These are phyloP conservation scores for Parasteatoda tepidariorum DNA, from an alignment of 1,140 invertebrate genomes.

Conservation along the genomic window DNA sequence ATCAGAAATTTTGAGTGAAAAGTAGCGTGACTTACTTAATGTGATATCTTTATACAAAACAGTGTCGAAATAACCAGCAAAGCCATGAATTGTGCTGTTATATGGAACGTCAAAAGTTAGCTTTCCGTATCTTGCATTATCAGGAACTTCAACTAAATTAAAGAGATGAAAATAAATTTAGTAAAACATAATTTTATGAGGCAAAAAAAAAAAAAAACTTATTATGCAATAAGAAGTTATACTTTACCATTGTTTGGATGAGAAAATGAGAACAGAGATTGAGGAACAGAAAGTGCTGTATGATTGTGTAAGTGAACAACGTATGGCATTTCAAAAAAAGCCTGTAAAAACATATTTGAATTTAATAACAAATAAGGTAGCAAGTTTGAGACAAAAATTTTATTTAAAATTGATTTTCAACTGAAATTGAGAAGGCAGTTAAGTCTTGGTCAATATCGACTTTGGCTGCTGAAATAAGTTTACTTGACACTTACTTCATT, in stretches of 20 bases:
- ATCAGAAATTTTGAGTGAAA: no score
- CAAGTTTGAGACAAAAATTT: no score
- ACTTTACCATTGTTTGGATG: slow-evolving; percentile 80
- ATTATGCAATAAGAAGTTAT: no score
- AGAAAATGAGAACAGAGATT: slow-evolving; percentile 86
- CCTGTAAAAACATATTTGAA: slow-evolving; percentile 64
- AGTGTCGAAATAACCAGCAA: slow-evolving; percentile 95
- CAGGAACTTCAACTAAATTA: slow-evolving; percentile 70
- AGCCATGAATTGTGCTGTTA: slow-evolving; percentile 88
- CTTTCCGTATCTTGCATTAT: slow-evolving; percentile 79
- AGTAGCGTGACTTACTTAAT: slow-evolving; percentile 74
- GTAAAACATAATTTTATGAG: no score
- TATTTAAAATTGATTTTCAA: no score
- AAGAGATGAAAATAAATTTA: no score
- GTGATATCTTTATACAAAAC: slow-evolving; percentile 84
- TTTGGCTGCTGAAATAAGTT: no score
- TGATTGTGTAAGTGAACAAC: slow-evolving; percentile 93
- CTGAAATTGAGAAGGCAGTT: no score
- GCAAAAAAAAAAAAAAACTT: slow-evolving; percentile 41
- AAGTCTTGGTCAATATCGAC: no score
- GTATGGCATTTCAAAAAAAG: slow-evolving; percentile 87
- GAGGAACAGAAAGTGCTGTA: slow-evolving; percentile 82
- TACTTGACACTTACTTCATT: no score
- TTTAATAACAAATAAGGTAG: no score
- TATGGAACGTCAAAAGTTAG: slow-evolving; percentile 78